phyloP scores from a whole-genome alignment of 2,797 vertebrate genomes.

The Poecile montanus region DNA sequence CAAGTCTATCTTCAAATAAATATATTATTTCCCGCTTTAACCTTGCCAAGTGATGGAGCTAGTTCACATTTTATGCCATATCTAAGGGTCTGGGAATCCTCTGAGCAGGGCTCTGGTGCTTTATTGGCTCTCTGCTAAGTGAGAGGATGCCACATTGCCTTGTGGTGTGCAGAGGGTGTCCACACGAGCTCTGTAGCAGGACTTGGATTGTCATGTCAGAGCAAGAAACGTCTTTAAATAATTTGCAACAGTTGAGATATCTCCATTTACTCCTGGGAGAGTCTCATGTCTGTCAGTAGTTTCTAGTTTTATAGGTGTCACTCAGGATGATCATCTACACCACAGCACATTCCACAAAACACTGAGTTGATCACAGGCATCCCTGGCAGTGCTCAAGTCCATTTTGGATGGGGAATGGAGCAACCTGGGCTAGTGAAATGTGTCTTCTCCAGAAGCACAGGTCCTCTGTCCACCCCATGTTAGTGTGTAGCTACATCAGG shows the following conservation, averaged over 20 bases:
- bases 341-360: neutral
- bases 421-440: neutral
- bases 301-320: neutral
- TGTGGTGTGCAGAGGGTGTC: neutral
- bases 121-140: neutral
- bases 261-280: neutral
- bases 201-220: neutral
- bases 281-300: neutral
- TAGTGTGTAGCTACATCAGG: fast-evolving
- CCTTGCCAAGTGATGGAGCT: neutral
- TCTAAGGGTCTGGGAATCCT: neutral
- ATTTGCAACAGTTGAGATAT: neutral
- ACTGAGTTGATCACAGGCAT: neutral
- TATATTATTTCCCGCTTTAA: neutral
- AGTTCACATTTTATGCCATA: neutral
- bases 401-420: neutral
- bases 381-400: neutral
- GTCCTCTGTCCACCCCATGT: neutral
- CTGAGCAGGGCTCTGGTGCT: neutral
- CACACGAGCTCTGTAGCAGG: neutral
- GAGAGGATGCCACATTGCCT: neutral
- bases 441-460: neutral
- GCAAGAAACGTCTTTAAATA: neutral
- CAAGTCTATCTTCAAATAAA: neutral
- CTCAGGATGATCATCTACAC: neutral